phyloP scores from a whole-genome alignment of 2,113 vertebrate species.

The Ariopsis seemanni region DNA sequence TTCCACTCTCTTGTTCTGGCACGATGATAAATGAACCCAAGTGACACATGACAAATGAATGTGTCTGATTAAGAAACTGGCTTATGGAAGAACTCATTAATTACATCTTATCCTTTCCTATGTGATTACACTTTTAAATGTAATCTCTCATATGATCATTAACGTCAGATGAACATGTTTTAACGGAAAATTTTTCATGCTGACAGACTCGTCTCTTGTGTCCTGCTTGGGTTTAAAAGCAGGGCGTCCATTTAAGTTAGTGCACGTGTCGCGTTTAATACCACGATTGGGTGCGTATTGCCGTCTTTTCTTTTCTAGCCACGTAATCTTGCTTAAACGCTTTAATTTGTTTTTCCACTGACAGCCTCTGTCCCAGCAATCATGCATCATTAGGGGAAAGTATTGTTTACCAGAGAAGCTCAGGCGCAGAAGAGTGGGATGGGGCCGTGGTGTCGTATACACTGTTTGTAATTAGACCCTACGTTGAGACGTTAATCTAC shows the following conservation, averaged over 20 bases:
- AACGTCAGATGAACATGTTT: neutral
- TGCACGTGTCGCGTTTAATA: neutral
- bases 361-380: constrained; percentile 20
- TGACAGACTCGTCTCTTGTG: neutral
- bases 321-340: neutral
- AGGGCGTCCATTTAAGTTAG: neutral
- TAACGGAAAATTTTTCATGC: neutral
- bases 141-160: neutral
- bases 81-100: constrained; percentile 24
- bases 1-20: neutral
- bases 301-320: neutral
- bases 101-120: neutral
- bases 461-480: constrained; percentile 1
- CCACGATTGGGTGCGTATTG: neutral
- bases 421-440: neutral
- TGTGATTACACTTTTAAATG: constrained; percentile 16
- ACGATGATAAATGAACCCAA: constrained; percentile 16
- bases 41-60: constrained; percentile 36
- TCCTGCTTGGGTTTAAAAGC: neutral
- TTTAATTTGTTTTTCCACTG: constrained; percentile 11
- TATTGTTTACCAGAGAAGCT: constrained; percentile 14
- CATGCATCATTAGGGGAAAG: constrained; percentile 15
- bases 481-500: constrained; percentile 3
- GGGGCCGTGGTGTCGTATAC: neutral
- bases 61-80: constrained; percentile 14